Base-by-base conservation (phyloP, 1,140 invertebrate genomes). In the Neodiprion virginianus region DNA sequence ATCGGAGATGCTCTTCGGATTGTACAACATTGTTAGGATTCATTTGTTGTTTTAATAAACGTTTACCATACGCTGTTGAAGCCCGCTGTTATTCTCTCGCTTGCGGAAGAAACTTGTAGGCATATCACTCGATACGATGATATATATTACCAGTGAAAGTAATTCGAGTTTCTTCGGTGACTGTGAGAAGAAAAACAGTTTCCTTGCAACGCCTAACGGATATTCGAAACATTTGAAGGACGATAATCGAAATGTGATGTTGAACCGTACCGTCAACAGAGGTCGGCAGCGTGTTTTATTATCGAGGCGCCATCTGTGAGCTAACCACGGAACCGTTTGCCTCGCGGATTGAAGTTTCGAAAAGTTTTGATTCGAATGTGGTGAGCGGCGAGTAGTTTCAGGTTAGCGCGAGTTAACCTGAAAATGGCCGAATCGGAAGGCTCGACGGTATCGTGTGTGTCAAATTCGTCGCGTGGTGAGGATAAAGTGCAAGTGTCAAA, bases 401-500 rank as follows among this genome's bases (percentile, higher is more conserved):
- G 81, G 80, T 80, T 80, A 79, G 81, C 76, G 72, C 67, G 78
- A 84, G 82, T 83, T 84, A 84, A 84, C 79, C 82, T 82, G 79
- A 84, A 84, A 83, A 84, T 84, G 83, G 83, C 83, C 80, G 83
- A 84, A 77, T 78, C 81, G 78, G 77, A 76, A 70, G 81, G 80
- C 76, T 68, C 75, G 23, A 71, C 78, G 70, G 75, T 74, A 21
- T 71, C 74, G 21, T 61, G 68, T 79, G 75, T 78, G 50, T 53
- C 50, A 53, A 53, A 53, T 53, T 11, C 50, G 10, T 53, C n/a
- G 1, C 10, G 10, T 53, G 50, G 50, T 2, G 50, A 53, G 10
- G 50, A 53, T 53, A 10, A 11, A 53, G 50, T 53, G 50, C 50
- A 53, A 53, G 50, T 53, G 50, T 53, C 50, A 53, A 53, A 53